Conservation (phyloP, 1,140 invertebrate species). For the Ruditapes philippinarum region DNA sequence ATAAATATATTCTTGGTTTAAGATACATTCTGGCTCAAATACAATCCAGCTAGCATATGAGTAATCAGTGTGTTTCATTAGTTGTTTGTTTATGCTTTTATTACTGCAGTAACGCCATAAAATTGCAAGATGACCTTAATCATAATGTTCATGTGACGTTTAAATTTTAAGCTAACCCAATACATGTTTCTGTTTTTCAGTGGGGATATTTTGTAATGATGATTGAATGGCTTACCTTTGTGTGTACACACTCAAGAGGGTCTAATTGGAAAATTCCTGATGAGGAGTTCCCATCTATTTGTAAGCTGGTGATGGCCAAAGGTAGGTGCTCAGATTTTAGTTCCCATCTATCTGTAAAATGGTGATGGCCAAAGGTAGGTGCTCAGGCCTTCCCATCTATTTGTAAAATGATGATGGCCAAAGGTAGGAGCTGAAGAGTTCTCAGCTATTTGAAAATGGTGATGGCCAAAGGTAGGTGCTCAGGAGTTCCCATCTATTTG, state of each 20-base stretch:
- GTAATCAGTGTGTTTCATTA: no score
- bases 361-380: slow-evolving; percentile 82
- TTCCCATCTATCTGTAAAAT: slow-evolving; percentile 78
- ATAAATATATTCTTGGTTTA: no score
- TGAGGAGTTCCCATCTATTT: slow-evolving; percentile 78
- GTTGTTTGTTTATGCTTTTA: no score
- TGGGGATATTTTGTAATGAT: slow-evolving; percentile 80
- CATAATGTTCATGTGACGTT: no score
- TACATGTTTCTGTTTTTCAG: slow-evolving; percentile 70
- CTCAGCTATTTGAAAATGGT: no score
- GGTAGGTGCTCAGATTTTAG: slow-evolving; percentile 66
- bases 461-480: no score
- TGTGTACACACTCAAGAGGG: slow-evolving; percentile 78
- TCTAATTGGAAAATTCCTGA: slow-evolving; percentile 79
- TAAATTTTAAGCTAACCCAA: not conserved
- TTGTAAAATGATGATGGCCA: slow-evolving; percentile 80
- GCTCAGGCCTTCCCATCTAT: slow-evolving; percentile 77
- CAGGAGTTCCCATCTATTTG: no score
- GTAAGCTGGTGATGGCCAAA: slow-evolving; percentile 80
- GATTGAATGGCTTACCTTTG: slow-evolving; percentile 83
- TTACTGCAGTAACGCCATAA: no score
- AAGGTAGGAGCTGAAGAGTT: slow-evolving; percentile 76
- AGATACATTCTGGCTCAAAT: no score
- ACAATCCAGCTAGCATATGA: no score
- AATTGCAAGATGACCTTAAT: no score